Evolutionary conservation across 1,140 invertebrate genomes (phyloP).

Genomic region (Drosophila eugracilis): DNA sequence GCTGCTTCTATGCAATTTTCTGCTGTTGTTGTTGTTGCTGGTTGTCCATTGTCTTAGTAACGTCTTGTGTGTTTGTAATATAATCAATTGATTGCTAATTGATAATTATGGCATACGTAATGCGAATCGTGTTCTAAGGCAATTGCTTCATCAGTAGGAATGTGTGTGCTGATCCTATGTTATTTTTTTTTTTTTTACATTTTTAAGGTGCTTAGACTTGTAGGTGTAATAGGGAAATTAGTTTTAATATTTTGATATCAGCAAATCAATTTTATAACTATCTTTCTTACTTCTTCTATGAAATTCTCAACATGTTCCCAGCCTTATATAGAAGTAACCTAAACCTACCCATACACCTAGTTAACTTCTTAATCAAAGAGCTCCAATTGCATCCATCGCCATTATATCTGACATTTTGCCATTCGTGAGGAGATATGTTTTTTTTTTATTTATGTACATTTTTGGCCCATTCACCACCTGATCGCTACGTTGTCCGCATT

Average conservation of each 20-base stretch:
- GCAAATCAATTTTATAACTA: no score
- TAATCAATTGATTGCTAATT: slow-evolving; percentile 81
- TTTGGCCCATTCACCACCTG: slow-evolving; percentile 26
- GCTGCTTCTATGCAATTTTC: slow-evolving; percentile 45
- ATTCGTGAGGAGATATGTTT: not conserved
- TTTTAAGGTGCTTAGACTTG: no score
- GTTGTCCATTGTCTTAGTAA: slow-evolving; percentile 42
- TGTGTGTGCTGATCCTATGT: slow-evolving; percentile 1
- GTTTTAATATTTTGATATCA: no score
- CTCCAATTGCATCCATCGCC: not conserved
- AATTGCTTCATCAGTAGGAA: not conserved
- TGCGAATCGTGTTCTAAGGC: slow-evolving; percentile 25
- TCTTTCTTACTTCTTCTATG: no score
- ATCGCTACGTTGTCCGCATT: slow-evolving; percentile 17
- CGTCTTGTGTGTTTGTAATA: slow-evolving; percentile 46
- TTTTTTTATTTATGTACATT: no score
- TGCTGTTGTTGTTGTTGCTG: slow-evolving; percentile 15
- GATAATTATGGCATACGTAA: slow-evolving; percentile 76
- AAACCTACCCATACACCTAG: not conserved
- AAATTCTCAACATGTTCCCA: no score
- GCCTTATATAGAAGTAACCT: not conserved
- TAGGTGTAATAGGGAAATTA: no score
- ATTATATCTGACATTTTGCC: slow-evolving; percentile 17
- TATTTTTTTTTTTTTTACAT: not conserved
- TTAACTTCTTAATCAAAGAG: not conserved